These are phyloP conservation scores for Heteromormyrus szaboi DNA, from an alignment of 2,797 vertebrate genomes.

Conservation along the genomic window DNA sequence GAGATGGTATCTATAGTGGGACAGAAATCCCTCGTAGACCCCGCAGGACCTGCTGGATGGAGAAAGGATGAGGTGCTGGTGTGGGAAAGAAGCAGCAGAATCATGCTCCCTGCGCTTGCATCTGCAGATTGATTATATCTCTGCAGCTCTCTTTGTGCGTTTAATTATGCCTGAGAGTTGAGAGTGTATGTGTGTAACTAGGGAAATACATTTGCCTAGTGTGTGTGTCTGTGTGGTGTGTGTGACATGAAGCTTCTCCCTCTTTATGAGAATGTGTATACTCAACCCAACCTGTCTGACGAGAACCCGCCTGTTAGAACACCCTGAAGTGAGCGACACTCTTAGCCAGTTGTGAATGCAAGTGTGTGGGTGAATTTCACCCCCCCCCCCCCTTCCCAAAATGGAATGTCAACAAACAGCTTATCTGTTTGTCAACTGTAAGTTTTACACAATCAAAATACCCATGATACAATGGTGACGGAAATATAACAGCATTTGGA, in stretches of 20 bases:
- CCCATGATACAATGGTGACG: not conserved
- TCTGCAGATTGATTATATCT: not conserved
- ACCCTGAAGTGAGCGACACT: slow-evolving; percentile 26
- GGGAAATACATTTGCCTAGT: not conserved
- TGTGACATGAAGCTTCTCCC: slow-evolving; percentile 8
- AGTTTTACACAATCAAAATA: not conserved
- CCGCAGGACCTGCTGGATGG: not conserved
- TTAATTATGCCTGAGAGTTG: not conserved
- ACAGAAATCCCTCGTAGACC: not conserved
- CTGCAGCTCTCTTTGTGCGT: not conserved
- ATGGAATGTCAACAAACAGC: not conserved
- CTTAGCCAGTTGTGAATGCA: slow-evolving; percentile 1
- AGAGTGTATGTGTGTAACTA: not conserved
- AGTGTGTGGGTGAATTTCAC: not conserved
- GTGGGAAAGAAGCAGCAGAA: not conserved
- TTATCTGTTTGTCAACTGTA: not conserved
- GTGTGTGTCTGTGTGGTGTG: slow-evolving; percentile 2
- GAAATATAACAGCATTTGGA: not conserved
- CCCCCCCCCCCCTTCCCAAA: not conserved
- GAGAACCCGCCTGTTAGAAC: slow-evolving; percentile 40
- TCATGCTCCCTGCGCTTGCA: not conserved
- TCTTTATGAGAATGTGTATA: slow-evolving; percentile 24
- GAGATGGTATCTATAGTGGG: not conserved
- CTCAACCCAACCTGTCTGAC: slow-evolving; percentile 49
- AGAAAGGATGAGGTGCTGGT: not conserved